These are phyloP conservation scores for Sula dactylatra DNA, from an alignment of 2,113 vertebrate genomes.

Conservation along the genomic window DNA sequence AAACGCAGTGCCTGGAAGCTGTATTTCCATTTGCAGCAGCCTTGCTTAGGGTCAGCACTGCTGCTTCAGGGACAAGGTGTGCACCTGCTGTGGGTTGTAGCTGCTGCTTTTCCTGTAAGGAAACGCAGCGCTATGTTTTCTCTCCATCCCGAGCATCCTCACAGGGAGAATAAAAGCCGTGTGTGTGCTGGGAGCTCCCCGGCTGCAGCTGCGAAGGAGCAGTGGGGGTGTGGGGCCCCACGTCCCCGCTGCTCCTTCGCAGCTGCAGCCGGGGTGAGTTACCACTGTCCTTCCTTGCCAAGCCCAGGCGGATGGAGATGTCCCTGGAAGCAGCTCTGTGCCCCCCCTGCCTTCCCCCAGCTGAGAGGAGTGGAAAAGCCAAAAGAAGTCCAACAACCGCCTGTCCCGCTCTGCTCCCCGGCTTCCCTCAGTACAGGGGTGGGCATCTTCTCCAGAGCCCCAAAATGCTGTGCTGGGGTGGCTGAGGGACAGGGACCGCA, in stretches of 20 bases:
- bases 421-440: neutral
- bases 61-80: neutral
- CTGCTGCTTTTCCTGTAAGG: neutral
- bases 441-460: neutral
- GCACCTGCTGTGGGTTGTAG: neutral
- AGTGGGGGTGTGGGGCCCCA: neutral
- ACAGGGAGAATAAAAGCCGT: neutral
- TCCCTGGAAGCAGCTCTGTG: neutral
- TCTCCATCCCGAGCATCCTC: neutral
- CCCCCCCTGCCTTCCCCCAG: neutral
- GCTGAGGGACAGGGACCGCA: accelerated
- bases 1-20: neutral
- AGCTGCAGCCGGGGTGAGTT: neutral
- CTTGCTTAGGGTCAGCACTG: neutral
- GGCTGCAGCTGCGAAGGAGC: neutral
- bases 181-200: neutral
- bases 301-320: too few species aligned
- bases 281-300: neutral
- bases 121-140: neutral
- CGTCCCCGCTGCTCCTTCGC: neutral
- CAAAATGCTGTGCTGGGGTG: neutral
- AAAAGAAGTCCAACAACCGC: neutral
- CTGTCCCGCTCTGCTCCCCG: neutral
- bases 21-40: neutral
- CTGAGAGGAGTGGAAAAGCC: neutral